Evolutionary conservation across 2,888 invertebrate species (phyloP), one percentile per base, ranked within the genome.

Genomic region (Dicyrtomina minuta): DNA sequence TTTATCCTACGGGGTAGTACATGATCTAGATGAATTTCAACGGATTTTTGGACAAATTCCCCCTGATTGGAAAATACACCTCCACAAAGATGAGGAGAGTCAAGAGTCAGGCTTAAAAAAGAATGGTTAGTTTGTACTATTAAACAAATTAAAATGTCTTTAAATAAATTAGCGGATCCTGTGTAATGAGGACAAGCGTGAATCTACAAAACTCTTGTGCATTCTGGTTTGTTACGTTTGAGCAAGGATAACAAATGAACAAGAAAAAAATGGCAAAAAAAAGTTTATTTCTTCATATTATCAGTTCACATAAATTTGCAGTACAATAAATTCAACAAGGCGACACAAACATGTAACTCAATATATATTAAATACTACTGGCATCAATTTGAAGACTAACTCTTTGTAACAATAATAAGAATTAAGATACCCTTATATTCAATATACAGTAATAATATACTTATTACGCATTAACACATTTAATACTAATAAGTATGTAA

Each of bases 21-120:
- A 43, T 24, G 49, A 43, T 41, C 2, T 66, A 20, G 55, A 44
- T 51, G 66, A 66, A 33, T 46, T 70, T 71, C 73, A 75, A 20
- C 4, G 46, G 12, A 26, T 55, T 24, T 62, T 66, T 68, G 74
- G 77, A 12, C 1, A 26, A 2, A 39, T 55, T 26, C 64, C 60
- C 12, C 2, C 10, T 24, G 41, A 26, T 17, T 51, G 39, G 51
- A 24, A 17, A 4, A 60, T 15, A 44, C 17, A 33, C 13, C 20
- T 46, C 5, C 46, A 8, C 8, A n/a, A n/a, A n/a, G n/a, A n/a
- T n/a, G n/a, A n/a, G n/a, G n/a, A n/a, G n/a, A n/a, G n/a, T n/a
- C n/a, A n/a, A n/a, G n/a, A n/a, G n/a, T n/a, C n/a, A n/a, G n/a
- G n/a, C n/a, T n/a, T n/a, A n/a, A n/a, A n/a, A n/a, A n/a, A n/a